phyloP scores from a whole-genome alignment of 2,888 invertebrate species.

The Pachymerium ferrugineum region DNA sequence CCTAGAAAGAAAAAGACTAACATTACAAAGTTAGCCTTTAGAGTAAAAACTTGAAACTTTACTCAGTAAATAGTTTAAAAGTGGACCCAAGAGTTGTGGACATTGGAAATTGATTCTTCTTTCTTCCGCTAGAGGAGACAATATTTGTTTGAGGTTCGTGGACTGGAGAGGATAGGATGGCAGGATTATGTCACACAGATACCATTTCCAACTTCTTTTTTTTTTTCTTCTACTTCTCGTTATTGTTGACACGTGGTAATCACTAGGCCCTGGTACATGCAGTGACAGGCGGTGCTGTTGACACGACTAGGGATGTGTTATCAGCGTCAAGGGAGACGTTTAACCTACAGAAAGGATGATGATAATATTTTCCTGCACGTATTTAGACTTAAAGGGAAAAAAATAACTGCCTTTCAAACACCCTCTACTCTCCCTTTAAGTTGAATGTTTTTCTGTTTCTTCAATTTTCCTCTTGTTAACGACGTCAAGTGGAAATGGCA shows the following conservation, averaged over 20 bases:
- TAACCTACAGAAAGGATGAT: background rate
- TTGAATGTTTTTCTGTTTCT: background rate
- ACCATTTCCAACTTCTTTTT: background rate
- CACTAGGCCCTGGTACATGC: slow-evolving; percentile 6
- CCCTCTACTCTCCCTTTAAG: background rate
- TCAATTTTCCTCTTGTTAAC: slow-evolving; percentile 3
- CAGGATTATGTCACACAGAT: slow-evolving; percentile 19
- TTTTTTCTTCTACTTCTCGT: background rate
- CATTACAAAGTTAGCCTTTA: too few species aligned
- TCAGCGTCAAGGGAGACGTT: slow-evolving; percentile 23
- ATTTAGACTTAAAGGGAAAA: background rate
- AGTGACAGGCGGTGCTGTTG: slow-evolving; percentile 22
- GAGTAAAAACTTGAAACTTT: too few species aligned
- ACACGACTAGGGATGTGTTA: slow-evolving; percentile 19
- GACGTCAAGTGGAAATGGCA: slow-evolving; percentile 22
- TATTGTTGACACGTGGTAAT: slow-evolving; percentile 27
- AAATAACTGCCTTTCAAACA: background rate
- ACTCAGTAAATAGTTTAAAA: background rate
- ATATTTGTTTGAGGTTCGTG: slow-evolving; percentile 20
- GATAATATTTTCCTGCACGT: background rate
- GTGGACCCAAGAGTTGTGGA: background rate
- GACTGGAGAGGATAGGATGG: background rate
- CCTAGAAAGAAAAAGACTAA: too few species aligned
- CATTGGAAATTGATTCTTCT: slow-evolving; percentile 16
- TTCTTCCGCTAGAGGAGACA: background rate